Evolutionary conservation across 2,113 vertebrate genomes (phyloP).

Genomic region (Poeciliopsis occidentalis): DNA sequence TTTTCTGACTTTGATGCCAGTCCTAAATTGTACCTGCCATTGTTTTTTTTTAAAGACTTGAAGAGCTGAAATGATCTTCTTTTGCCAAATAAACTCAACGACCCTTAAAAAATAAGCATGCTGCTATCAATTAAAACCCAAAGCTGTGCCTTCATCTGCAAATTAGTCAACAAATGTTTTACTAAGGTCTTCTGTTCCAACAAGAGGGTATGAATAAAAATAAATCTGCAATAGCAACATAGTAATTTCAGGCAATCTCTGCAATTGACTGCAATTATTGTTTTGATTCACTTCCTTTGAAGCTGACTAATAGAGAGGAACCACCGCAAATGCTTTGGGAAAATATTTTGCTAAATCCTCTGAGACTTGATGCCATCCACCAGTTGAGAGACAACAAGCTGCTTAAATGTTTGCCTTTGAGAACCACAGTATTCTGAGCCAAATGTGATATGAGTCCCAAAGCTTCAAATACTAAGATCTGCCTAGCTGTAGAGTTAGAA

Average conservation of each 20-base stretch:
- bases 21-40: neutral
- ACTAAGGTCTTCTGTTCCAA: neutral
- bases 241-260: neutral
- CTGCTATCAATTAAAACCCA: neutral
- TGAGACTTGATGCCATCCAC: neutral
- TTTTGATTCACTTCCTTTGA: neutral
- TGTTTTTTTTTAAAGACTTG: neutral
- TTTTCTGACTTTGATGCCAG: neutral
- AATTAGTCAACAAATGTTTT: too few relatives aligned
- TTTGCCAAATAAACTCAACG: neutral
- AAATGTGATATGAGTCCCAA: slow-evolving; percentile 16
- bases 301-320: neutral
- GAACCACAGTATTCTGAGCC: neutral
- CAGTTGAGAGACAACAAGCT: neutral
- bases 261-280: neutral
- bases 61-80: too few relatives aligned
- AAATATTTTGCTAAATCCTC: neutral
- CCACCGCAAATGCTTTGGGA: neutral
- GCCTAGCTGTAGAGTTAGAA: slow-evolving; percentile 47
- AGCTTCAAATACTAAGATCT: slow-evolving; percentile 12
- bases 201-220: too few relatives aligned
- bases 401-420: neutral
- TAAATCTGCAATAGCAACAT: too few relatives aligned
- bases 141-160: neutral
- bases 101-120: neutral